A percentile compares a stretch with the other conserved stretches of the same genome.
Evolutionary conservation across 2,797 vertebrate genomes (phyloP).

Genomic region (Myripristis murdjan): DNA sequence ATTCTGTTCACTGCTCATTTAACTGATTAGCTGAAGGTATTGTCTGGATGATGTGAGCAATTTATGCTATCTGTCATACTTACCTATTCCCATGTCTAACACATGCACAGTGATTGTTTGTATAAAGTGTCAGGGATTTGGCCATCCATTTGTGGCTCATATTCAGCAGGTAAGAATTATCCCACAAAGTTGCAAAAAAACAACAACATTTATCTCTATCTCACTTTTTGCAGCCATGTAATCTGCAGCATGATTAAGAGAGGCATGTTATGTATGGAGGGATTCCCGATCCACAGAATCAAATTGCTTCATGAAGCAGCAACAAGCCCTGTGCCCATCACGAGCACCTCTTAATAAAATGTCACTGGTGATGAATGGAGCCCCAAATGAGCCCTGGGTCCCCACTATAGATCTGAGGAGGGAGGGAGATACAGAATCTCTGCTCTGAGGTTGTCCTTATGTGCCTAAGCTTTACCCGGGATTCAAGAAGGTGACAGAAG

Average conservation of each 20-base stretch:
- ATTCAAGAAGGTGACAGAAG: conserved; percentile 59
- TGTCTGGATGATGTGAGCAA: conserved; percentile 26
- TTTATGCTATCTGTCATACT: conserved; percentile 18
- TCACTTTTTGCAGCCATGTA: conserved; percentile 50
- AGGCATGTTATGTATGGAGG: conserved; percentile 41
- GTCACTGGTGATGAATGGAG: conserved; percentile 79
- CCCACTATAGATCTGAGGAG: conserved; percentile 25
- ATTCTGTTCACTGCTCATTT: conserved; percentile 40
- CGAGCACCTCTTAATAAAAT: conserved; percentile 72
- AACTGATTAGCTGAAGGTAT: not conserved
- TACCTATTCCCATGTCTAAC: conserved; percentile 9
- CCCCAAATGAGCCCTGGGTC: conserved; percentile 63
- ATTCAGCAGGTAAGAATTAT: conserved; percentile 45
- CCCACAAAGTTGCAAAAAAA: conserved; percentile 41
- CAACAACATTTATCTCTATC: conserved; percentile 55
- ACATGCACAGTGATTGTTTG: conserved; percentile 1
- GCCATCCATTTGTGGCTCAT: conserved; percentile 26
- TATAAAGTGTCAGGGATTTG: not conserved
- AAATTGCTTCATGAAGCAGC: conserved; percentile 72
- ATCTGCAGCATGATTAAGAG: conserved; percentile 48
- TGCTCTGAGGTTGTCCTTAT: conserved; percentile 32
- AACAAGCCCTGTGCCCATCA: conserved; percentile 52
- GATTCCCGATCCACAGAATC: conserved; percentile 61
- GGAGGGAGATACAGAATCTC: conserved; percentile 19
- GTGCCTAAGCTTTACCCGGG: conserved; percentile 18